Evolutionary conservation across 2,797 vertebrate species (phyloP).

Genomic region (Sebastes cheni): DNA sequence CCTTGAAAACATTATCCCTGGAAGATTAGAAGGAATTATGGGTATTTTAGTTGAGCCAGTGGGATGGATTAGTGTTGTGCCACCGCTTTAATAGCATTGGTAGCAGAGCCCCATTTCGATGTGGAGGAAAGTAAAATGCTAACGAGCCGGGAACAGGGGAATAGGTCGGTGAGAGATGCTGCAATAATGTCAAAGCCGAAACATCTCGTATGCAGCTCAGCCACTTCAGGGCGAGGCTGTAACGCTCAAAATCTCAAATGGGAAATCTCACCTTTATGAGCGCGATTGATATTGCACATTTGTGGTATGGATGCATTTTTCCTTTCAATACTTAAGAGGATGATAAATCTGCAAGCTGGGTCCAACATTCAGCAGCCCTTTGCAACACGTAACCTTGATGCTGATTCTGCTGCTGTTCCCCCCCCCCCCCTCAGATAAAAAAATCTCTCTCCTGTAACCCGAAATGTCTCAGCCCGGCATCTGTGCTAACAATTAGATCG

Average conservation of each 20-base stretch:
- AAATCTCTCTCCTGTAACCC: slow-evolving; percentile 17
- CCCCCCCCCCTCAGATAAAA: slow-evolving; percentile 22
- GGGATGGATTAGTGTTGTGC: slow-evolving; percentile 75
- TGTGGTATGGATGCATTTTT: slow-evolving; percentile 56
- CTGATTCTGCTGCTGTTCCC: slow-evolving; percentile 19
- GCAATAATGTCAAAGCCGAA: slow-evolving; percentile 63
- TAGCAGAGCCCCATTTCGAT: slow-evolving; percentile 62
- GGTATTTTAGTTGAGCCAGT: slow-evolving; percentile 75
- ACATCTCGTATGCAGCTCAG: slow-evolving; percentile 56
- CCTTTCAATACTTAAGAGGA: slow-evolving; percentile 54
- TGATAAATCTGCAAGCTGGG: slow-evolving; percentile 57
- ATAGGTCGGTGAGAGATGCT: slow-evolving; percentile 59
- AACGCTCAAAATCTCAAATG: slow-evolving; percentile 54
- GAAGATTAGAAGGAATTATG: slow-evolving; percentile 79
- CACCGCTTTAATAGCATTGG: slow-evolving; percentile 63
- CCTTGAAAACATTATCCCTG: slow-evolving; percentile 77
- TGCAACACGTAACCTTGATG: slow-evolving; percentile 33
- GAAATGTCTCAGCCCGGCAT: slow-evolving; percentile 6
- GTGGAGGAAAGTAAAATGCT: slow-evolving; percentile 59
- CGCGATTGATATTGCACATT: slow-evolving; percentile 45
- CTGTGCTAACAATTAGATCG: slow-evolving; percentile 20
- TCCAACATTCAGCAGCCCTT: slow-evolving; percentile 33
- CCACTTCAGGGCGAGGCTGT: slow-evolving; percentile 56
- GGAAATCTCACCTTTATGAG: slow-evolving; percentile 58
- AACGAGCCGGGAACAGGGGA: slow-evolving; percentile 59